These are phyloP conservation scores for Crotalus horridus DNA, from an alignment of 2,113 vertebrate species.

Conservation along the genomic window DNA sequence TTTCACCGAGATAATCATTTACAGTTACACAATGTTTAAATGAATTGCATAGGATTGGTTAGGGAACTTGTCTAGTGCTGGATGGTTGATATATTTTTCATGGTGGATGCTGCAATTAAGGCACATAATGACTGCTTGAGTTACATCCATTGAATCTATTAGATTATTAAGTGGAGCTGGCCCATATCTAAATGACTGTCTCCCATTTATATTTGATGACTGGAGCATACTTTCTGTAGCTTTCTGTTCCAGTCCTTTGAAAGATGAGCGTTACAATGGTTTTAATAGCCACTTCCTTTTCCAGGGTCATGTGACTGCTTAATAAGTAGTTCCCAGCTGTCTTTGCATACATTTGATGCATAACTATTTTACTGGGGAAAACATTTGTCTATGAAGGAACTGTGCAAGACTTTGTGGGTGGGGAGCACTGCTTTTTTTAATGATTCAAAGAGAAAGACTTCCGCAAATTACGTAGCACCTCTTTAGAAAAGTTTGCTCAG, in stretches of 20 bases:
- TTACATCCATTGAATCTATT: neutral
- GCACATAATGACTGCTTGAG: neutral
- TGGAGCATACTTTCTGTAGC: neutral
- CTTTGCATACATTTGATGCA: neutral
- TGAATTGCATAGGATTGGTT: neutral
- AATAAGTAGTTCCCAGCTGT: neutral
- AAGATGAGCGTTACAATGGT: neutral
- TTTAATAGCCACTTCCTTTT: neutral
- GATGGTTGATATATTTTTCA: neutral
- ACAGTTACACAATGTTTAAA: neutral
- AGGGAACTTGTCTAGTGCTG: neutral
- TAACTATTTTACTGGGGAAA: neutral
- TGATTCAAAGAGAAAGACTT: neutral
- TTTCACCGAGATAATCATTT: neutral
- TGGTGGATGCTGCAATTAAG: neutral
- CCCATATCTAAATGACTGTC: neutral
- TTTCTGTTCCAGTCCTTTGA: neutral
- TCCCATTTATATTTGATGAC: neutral
- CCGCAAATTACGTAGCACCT: neutral
- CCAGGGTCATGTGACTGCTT: neutral
- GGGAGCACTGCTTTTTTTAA: neutral
- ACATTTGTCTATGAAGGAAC: neutral
- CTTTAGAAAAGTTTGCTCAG: neutral
- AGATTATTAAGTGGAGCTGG: neutral
- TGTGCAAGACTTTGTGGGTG: neutral